Base-by-base conservation (phyloP, 2,888 invertebrate genomes). In the Hartigia nigra region DNA sequence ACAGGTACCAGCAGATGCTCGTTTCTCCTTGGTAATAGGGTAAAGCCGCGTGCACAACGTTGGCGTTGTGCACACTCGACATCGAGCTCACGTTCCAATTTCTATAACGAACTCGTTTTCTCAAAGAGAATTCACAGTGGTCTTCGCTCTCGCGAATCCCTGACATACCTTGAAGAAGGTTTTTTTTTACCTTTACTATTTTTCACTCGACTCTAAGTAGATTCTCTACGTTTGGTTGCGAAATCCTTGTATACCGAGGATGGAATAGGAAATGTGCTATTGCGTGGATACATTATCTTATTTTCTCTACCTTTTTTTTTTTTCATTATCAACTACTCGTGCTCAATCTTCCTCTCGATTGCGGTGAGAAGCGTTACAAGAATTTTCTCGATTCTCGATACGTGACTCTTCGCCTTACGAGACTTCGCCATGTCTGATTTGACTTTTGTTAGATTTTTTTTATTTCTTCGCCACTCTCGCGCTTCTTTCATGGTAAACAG, bases 311-410 rank as follows among this genome's bases (percentile, higher is more conserved):
- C 14, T 74, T 34, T 76, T 77, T 78, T 12, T 36, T 23, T 34
- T 34, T 75, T 77, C 31, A n/a, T 76, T 39, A 74, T 72, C 72
- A 76, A 78, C 37, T 36, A 31, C 34, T 55, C 72, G 12, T 75
- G 76, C 77, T 69, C 70, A 70, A 78, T 82, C 76, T 82, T 69
- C 31, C 37, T 70, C n/a, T 14, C 55, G 55, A 23, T 23, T 55
- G 23, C 23, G 9, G 55, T 23, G 55, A 55, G 55, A 55, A 55
- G 55, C 55, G 55, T 55, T 55, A 55, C 55, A 23, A 55, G 55
- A 39, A 55, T 55, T 55, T 9, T 55, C 55, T 23, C 55, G 23
- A 55, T 55, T 55, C 55, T 55, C 23, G 23, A 55, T 55, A 55
- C 55, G 55, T 55, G 55, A 55, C 55, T 55, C 23, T 55, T 55